A percentile compares a stretch with the other conserved stretches of the same genome.
Evolutionary conservation across 2,797 vertebrate genomes (phyloP).

Genomic region (Bufotes viridis): DNA sequence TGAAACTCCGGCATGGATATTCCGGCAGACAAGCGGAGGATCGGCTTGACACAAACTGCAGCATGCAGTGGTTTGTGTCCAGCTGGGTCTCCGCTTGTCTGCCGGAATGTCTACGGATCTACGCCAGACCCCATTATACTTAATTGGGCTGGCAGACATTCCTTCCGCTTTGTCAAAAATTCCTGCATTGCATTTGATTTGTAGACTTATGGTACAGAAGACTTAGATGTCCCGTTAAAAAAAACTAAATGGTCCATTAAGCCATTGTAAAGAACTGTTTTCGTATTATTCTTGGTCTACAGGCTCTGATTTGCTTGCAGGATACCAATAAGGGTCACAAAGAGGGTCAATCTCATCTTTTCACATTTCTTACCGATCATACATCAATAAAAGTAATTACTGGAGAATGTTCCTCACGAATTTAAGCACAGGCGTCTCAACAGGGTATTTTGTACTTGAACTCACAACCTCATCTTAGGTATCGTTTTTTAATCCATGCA

Average conservation of each 20-base stretch:
- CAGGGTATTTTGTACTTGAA: constrained; percentile 38
- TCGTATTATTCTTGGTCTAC: background rate
- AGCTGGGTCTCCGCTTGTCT: too few species aligned
- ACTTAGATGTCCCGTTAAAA: background rate
- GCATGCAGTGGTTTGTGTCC: too few species aligned
- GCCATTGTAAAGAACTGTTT: background rate
- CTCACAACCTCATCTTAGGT: background rate
- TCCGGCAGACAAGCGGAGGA: too few species aligned
- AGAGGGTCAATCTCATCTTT: constrained; percentile 50
- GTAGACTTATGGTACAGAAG: background rate
- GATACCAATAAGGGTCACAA: constrained; percentile 21
- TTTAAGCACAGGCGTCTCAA: constrained; percentile 3
- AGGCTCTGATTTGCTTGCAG: constrained; percentile 25
- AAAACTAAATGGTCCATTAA: background rate
- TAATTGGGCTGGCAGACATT: background rate
- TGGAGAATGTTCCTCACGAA: constrained; percentile 31
- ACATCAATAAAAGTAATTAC: constrained; percentile 56
- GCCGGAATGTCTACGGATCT: too few species aligned
- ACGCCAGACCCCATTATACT: too few species aligned
- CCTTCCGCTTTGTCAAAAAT: background rate
- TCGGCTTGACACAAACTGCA: too few species aligned
- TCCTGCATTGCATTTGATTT: background rate
- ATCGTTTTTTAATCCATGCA: background rate
- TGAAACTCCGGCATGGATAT: too few species aligned
- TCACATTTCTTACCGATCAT: constrained; percentile 12